Percentiles rank a stretch among this genome's conserved stretches.
These are phyloP conservation scores for Clitarchus hookeri DNA, from an alignment of 2,888 invertebrate genomes.

Conservation along the genomic window DNA sequence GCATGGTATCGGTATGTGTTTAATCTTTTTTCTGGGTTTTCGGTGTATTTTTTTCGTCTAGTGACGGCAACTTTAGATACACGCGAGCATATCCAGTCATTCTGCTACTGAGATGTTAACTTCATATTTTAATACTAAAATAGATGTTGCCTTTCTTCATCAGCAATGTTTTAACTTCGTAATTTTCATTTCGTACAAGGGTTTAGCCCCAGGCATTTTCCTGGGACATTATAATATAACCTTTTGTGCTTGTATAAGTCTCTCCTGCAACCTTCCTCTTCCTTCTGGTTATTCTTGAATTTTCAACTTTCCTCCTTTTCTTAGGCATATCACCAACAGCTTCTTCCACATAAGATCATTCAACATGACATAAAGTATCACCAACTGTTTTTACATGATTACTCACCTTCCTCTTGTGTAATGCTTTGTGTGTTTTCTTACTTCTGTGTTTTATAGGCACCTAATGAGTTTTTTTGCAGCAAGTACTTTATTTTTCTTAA, in stretches of 20 bases:
- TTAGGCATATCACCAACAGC: not conserved
- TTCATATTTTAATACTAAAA: not conserved
- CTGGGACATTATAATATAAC: not conserved
- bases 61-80: not conserved
- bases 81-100: not conserved
- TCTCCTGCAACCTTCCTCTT: not conserved
- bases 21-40: slow-evolving; percentile 1
- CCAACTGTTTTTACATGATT: not conserved
- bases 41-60: not conserved
- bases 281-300: not conserved
- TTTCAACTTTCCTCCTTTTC: not conserved
- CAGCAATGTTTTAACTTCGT: not conserved
- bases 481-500: not conserved
- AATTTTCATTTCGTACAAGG: not conserved
- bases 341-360: not conserved
- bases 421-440: not conserved
- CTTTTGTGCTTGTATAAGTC: too few species aligned
- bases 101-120: not conserved
- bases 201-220: not conserved
- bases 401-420: not conserved
- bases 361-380: not conserved
- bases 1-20: not conserved
- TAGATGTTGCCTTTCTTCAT: not conserved
- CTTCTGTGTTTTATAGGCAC: not conserved
- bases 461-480: not conserved